Conservation (phyloP, 2,888 invertebrate genomes). For the Fragum whitleyi region DNA sequence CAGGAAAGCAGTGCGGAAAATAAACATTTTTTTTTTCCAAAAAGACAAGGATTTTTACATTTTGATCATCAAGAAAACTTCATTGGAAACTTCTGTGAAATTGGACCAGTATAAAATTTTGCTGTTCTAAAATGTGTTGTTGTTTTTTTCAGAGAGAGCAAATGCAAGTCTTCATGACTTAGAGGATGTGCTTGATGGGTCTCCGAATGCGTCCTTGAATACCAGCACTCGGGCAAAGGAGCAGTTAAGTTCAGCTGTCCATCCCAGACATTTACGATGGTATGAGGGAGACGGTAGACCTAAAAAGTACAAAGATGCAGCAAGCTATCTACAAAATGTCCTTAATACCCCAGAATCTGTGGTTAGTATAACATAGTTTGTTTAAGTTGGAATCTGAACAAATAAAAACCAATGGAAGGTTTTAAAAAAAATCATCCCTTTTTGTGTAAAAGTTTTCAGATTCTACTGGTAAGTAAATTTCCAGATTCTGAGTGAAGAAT, state of each 20-base stretch:
- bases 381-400: neutral
- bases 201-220: constrained; percentile 56
- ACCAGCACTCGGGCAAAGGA: constrained; percentile 70
- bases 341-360: constrained; percentile 59
- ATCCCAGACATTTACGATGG: constrained; percentile 77
- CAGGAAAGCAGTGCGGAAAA: no score
- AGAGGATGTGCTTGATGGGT: constrained; percentile 66
- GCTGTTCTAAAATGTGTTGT: no score
- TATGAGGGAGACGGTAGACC: constrained; percentile 71
- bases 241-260: constrained; percentile 71
- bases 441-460: no score
- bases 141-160: constrained; percentile 72
- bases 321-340: constrained; percentile 68
- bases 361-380: constrained; percentile 54
- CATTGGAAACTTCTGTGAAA: no score
- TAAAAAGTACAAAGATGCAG: constrained; percentile 71
- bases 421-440: no score
- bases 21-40: no score
- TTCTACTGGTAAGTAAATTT: no score
- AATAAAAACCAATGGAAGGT: neutral
- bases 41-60: no score
- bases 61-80: no score
- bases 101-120: no score
- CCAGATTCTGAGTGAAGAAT: no score
- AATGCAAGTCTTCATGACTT: constrained; percentile 75